Percentiles rank a stretch among this genome's conserved stretches.
phyloP scores from a whole-genome alignment of 2,113 vertebrate genomes.

The Onychostruthus taczanowskii region DNA sequence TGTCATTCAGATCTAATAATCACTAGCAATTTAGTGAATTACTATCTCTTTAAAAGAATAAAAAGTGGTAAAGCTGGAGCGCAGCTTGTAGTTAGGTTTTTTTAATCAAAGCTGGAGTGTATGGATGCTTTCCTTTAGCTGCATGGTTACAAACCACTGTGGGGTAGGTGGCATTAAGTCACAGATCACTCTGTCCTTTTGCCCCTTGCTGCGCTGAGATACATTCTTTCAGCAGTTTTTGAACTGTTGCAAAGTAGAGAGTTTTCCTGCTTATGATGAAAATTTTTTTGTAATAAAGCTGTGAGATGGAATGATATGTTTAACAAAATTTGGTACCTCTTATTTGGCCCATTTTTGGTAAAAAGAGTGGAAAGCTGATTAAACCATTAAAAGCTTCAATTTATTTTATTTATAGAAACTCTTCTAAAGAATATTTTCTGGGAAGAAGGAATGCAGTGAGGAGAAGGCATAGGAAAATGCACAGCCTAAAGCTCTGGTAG shows the following conservation, averaged over 20 bases:
- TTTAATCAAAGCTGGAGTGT: neutral
- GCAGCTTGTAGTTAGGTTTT: neutral
- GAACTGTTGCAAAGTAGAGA: neutral
- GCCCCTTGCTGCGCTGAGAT: neutral
- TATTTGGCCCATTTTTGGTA: neutral
- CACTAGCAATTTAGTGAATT: neutral
- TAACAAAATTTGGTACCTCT: neutral
- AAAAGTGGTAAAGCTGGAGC: neutral
- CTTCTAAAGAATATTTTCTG: conserved; percentile 38
- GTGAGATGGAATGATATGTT: neutral
- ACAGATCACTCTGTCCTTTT: neutral
- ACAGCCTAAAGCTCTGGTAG: conserved; percentile 37
- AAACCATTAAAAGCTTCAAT: neutral
- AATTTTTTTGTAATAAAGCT: neutral
- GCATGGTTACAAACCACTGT: neutral
- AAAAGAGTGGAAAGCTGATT: neutral
- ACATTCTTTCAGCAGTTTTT: neutral
- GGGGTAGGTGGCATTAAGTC: neutral
- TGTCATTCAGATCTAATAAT: neutral
- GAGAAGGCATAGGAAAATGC: conserved; percentile 19
- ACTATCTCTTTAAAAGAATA: neutral
- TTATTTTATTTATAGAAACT: conserved; percentile 35
- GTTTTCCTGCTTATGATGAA: neutral
- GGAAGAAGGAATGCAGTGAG: conserved; percentile 1
- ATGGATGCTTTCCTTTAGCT: neutral